Evolutionary conservation across 1,140 invertebrate species (phyloP).

Genomic region (Drosophila elegans): DNA sequence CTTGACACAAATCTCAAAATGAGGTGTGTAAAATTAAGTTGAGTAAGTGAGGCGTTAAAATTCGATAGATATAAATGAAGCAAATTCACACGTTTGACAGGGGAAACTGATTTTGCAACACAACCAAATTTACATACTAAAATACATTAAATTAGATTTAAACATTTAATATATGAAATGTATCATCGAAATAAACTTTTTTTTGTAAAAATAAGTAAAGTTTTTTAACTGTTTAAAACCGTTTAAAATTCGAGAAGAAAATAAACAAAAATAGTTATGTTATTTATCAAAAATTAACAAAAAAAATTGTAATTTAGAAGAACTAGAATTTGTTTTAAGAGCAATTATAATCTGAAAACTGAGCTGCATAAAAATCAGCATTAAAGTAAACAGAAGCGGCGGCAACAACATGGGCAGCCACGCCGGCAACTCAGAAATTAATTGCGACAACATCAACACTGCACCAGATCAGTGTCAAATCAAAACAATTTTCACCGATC

Average conservation of each 20-base stretch:
- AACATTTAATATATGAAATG: neutral
- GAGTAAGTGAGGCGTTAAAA: slow-evolving; percentile 26
- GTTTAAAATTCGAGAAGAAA: no score
- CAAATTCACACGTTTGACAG: slow-evolving; percentile 34
- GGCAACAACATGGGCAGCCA: neutral
- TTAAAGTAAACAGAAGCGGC: neutral
- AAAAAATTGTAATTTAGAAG: neutral
- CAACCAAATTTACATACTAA: neutral
- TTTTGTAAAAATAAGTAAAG: no score
- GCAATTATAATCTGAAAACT: neutral
- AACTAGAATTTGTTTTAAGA: neutral
- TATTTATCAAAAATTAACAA: neutral
- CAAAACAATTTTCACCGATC: slow-evolving; percentile 53
- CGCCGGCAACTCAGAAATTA: slow-evolving; percentile 6
- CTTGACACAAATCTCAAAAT: slow-evolving; percentile 56
- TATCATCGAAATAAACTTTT: no score
- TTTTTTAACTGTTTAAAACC: no score
- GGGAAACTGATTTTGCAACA: neutral
- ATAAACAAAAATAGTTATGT: no score
- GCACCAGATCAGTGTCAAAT: slow-evolving; percentile 71
- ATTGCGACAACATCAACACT: slow-evolving; percentile 33
- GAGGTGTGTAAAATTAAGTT: slow-evolving; percentile 43
- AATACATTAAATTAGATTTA: neutral
- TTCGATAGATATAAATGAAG: slow-evolving; percentile 45
- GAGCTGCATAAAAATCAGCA: slow-evolving; percentile 3